phyloP scores from a whole-genome alignment of 2,888 invertebrate genomes.

The Pammene fasciana region DNA sequence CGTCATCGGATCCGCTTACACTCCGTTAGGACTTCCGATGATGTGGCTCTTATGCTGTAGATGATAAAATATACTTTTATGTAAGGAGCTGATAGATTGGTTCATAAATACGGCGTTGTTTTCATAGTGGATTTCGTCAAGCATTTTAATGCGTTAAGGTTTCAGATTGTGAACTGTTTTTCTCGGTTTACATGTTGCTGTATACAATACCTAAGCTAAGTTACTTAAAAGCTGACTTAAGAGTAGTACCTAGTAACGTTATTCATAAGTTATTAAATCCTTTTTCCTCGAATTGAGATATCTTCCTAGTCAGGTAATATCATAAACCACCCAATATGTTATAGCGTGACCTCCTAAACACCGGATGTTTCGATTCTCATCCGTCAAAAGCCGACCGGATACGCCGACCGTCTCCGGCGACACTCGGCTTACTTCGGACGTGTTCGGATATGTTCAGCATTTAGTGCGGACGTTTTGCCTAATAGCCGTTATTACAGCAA shows the following conservation, averaged over 20 bases:
- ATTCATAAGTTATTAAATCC: no score
- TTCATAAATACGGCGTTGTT: constrained; percentile 18
- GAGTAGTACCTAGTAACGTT: no score
- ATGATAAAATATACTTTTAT: constrained; percentile 47
- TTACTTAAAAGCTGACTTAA: no score
- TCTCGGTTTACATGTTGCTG: no score
- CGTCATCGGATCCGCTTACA: constrained; percentile 58
- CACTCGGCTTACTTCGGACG: constrained; percentile 37
- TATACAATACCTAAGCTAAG: no score
- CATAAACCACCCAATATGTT: constrained; percentile 27
- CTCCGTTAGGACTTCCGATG: constrained; percentile 43
- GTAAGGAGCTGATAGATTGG: neutral
- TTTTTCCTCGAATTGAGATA: neutral
- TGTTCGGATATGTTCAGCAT: constrained; percentile 36
- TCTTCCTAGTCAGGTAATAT: neutral
- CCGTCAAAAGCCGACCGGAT: constrained; percentile 40
- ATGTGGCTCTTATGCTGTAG: constrained; percentile 44
- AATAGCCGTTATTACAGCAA: constrained; percentile 36
- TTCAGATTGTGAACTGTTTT: constrained; percentile 9
- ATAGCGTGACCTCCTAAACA: constrained; percentile 33
- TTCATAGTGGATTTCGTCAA: constrained; percentile 33
- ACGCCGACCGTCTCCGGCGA: constrained; percentile 32
- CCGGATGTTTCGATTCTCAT: constrained; percentile 39
- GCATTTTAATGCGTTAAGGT: constrained; percentile 32
- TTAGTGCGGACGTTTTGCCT: constrained; percentile 40